Conservation (phyloP, 2,797 vertebrate species). For the Cryptoblepharus egeriae region DNA sequence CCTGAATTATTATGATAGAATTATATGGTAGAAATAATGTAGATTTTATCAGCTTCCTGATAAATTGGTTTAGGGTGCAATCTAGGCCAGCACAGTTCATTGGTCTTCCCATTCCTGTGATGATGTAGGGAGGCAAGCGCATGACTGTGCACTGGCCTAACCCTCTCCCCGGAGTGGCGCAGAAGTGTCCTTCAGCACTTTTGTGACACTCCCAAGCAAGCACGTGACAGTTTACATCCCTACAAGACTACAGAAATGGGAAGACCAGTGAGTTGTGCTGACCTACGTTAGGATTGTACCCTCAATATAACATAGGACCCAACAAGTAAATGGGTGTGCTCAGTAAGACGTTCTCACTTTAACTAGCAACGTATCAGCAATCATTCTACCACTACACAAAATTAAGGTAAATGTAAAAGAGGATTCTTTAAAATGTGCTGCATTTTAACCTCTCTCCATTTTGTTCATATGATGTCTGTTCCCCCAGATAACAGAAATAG, state of each 20-base stretch:
- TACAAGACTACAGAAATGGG: no score
- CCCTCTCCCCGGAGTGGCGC: no score
- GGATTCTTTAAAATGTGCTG: conserved; percentile 22
- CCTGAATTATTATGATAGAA: conserved; percentile 10
- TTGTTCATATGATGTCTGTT: neutral
- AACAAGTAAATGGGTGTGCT: rapidly evolving
- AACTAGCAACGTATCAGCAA: conserved; percentile 10
- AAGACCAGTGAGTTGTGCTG: no score
- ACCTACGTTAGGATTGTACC: no score
- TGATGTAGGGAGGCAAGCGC: no score
- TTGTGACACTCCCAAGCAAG: no score
- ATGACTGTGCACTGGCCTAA: no score
- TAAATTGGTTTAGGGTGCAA: conserved; percentile 18
- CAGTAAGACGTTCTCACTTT: neutral
- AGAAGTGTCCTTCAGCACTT: no score
- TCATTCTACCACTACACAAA: neutral
- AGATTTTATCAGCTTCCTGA: conserved; percentile 19
- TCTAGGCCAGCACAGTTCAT: no score
- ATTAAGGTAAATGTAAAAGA: conserved; percentile 1
- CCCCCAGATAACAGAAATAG: conserved; percentile 30
- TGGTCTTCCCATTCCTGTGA: no score
- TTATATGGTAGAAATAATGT: conserved; percentile 6
- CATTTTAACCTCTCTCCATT: conserved; percentile 14
- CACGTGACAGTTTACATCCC: no score
- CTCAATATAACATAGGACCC: conserved; percentile 3